phyloP scores from a whole-genome alignment of 2,113 vertebrate species.

The Pogona vitticeps region DNA sequence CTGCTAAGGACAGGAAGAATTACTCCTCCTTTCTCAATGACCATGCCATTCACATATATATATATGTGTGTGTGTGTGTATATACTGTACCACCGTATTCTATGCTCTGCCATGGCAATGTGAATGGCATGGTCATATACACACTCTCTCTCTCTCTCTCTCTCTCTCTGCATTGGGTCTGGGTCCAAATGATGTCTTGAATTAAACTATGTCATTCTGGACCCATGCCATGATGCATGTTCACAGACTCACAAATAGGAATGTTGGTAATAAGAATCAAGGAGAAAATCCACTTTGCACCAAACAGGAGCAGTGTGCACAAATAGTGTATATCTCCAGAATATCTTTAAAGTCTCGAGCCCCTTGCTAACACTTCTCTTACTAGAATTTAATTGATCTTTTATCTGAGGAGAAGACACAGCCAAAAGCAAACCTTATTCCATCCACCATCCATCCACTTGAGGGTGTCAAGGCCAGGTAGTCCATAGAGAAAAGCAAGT shows the following conservation, averaged over 20 bases:
- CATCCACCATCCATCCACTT: not conserved
- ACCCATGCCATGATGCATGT: not conserved
- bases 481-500: not conserved
- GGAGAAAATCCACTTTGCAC: not conserved
- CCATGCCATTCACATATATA: too few species aligned
- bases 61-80: too few species aligned
- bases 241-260: not conserved
- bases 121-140: too few species aligned
- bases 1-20: too few species aligned
- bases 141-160: too few species aligned
- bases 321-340: not conserved
- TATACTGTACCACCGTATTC: too few species aligned
- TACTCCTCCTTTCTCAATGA: too few species aligned
- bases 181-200: too few species aligned
- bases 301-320: not conserved
- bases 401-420: not conserved
- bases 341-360: not conserved
- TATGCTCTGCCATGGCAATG: too few species aligned
- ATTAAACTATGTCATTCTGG: not conserved
- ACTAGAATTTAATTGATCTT: not conserved
- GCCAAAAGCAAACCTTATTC: not conserved
- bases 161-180: too few species aligned
- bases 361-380: not conserved
- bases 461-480: not conserved
- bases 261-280: too few species aligned